Percentiles rank a stretch among this genome's conserved stretches.
phyloP scores from a whole-genome alignment of 2,888 invertebrate genomes.

The Danaus chrysippus region DNA sequence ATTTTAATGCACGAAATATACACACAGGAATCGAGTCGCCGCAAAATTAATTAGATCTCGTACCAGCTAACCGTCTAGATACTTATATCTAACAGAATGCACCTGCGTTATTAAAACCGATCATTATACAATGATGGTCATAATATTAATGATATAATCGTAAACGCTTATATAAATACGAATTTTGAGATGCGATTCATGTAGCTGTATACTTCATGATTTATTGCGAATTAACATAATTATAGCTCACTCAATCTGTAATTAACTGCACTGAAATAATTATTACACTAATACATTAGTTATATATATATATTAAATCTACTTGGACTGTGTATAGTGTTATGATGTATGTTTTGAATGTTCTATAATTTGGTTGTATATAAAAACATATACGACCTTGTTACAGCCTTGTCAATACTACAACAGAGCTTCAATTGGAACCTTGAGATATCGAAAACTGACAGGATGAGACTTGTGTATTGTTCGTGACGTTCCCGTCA shows the following conservation, averaged over 20 bases:
- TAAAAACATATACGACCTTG: slow-evolving; percentile 14
- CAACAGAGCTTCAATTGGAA: slow-evolving; percentile 46
- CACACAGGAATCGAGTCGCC: slow-evolving; percentile 48
- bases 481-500: slow-evolving; percentile 44
- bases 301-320: neutral
- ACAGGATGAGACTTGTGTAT: slow-evolving; percentile 63
- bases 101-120: slow-evolving; percentile 3
- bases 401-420: slow-evolving; percentile 57
- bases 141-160: neutral
- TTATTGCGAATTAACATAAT: neutral
- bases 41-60: slow-evolving; percentile 41
- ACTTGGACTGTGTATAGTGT: neutral
- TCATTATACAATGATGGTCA: slow-evolving; percentile 1
- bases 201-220: neutral
- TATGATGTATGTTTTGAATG: neutral
- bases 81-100: neutral
- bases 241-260: neutral
- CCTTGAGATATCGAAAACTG: slow-evolving; percentile 66
- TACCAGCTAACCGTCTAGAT: neutral
- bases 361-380: slow-evolving; percentile 13
- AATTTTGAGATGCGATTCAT: neutral
- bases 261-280: neutral
- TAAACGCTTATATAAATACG: slow-evolving; percentile 2
- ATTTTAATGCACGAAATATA: slow-evolving; percentile 64
- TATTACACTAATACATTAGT: neutral